Evolutionary conservation across 2,888 invertebrate genomes (phyloP), one percentile per base, ranked within the genome.

Genomic region (Callinectes sapidus): DNA sequence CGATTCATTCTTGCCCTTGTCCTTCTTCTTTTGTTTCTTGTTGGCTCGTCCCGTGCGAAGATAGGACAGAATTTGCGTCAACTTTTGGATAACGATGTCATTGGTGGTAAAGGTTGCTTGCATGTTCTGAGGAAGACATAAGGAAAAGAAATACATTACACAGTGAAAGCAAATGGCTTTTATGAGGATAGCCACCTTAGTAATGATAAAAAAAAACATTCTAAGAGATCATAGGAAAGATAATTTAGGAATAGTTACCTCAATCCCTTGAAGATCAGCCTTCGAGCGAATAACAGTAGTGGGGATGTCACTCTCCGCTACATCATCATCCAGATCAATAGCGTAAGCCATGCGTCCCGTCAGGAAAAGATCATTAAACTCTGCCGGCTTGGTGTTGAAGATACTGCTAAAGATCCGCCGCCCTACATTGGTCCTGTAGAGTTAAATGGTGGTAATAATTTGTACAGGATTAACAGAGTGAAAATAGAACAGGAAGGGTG

Each of bases 341-440:
- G 99, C 98, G 95, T 99, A 99, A 0, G 99, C 99, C 99, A 99
- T 99, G 85, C 99, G 97, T 0, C 99, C 98, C 0, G 99, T 98
- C 0, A 98, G 97, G 96, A 99, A 99, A 93, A 99, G 96, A 95
- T 99, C 99, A 95, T 98, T 98, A 92, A 98, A 97, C 81, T 97
- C 97, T 66, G 98, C 97, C 94, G 97, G 97, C 55, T 95, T 81
- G 91, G 95, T 94, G 91, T 95, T 96, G 95, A 96, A 96, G 55
- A 96, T 86, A 18, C 94, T 61, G 48, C 87, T 89, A 93, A 94
- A 95, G 54, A 95, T 92, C 16, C 94, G 89, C 14, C 94, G 87
- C 5, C 95, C 93, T 35, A 91, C 3, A 61, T 90, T 93, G 39
- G 94, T 95, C 54, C 93, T 94, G 77, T 23, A 16, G 61, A 61